These are phyloP conservation scores for Amblyornis subalaris DNA, from an alignment of 2,113 vertebrate genomes.

Conservation along the genomic window DNA sequence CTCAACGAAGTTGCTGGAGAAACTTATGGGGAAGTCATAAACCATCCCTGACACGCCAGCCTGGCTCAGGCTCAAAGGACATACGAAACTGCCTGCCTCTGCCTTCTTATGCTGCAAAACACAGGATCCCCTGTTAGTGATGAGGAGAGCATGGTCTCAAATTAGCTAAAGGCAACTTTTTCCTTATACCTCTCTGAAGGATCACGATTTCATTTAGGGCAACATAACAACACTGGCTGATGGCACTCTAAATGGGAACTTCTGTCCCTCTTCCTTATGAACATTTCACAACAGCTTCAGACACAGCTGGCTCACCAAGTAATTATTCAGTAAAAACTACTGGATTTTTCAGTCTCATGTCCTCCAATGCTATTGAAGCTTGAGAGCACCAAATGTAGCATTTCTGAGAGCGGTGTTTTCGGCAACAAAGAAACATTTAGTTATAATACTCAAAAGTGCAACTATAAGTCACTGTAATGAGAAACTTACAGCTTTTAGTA, in stretches of 20 bases:
- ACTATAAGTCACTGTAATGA: neutral
- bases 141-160: neutral
- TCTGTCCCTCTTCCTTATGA: neutral
- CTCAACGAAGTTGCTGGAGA: neutral
- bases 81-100: accelerated
- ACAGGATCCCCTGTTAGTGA: neutral
- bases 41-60: neutral
- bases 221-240: neutral
- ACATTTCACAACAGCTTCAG: neutral
- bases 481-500: neutral
- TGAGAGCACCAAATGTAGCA: neutral
- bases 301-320: neutral
- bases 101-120: neutral
- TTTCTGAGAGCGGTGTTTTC: neutral
- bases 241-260: neutral
- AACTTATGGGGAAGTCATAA: neutral
- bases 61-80: neutral
- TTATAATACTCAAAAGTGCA: neutral
- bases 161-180: neutral
- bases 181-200: neutral
- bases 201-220: neutral
- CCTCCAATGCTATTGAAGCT: neutral
- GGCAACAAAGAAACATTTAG: neutral
- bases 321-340: neutral
- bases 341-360: neutral